These are phyloP conservation scores for Scaptomyza caliginosa DNA, from an alignment of 2,888 invertebrate species.

Conservation along the genomic window DNA sequence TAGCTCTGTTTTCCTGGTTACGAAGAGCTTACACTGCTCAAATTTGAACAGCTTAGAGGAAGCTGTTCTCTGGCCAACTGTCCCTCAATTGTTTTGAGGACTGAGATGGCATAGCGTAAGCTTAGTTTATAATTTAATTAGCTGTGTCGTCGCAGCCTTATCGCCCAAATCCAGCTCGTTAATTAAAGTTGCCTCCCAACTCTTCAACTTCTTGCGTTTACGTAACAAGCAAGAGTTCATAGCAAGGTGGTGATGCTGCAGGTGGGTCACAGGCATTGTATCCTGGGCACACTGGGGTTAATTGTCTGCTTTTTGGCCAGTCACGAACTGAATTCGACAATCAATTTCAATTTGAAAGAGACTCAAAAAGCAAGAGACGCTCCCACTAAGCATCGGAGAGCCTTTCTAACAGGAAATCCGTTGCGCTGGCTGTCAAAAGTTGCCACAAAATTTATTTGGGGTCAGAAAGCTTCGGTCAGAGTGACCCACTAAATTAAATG, in stretches of 20 bases:
- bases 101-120: not conserved
- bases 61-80: not conserved
- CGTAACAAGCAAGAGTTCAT: constrained; percentile 61
- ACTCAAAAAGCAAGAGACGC: constrained; percentile 12
- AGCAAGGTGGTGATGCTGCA: constrained; percentile 46
- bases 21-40: constrained; percentile 15
- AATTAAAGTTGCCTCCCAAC: constrained; percentile 36
- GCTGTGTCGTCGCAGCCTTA: constrained; percentile 58
- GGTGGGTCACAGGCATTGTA: constrained; percentile 46
- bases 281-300: constrained; percentile 55
- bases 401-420: constrained; percentile 79
- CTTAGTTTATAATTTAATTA: constrained; percentile 72
- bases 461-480: constrained; percentile 37
- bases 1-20: no score
- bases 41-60: constrained; percentile 41
- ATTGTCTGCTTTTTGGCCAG: constrained; percentile 66
- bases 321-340: constrained; percentile 64
- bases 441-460: constrained; percentile 52
- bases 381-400: constrained; percentile 43
- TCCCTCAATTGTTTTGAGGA: not conserved
- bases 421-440: constrained; percentile 30
- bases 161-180: constrained; percentile 56
- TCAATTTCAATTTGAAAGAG: constrained; percentile 60
- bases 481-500: constrained; percentile 66
- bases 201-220: constrained; percentile 33